phyloP scores from a whole-genome alignment of 2,113 vertebrate genomes.

The Equus quagga region DNA sequence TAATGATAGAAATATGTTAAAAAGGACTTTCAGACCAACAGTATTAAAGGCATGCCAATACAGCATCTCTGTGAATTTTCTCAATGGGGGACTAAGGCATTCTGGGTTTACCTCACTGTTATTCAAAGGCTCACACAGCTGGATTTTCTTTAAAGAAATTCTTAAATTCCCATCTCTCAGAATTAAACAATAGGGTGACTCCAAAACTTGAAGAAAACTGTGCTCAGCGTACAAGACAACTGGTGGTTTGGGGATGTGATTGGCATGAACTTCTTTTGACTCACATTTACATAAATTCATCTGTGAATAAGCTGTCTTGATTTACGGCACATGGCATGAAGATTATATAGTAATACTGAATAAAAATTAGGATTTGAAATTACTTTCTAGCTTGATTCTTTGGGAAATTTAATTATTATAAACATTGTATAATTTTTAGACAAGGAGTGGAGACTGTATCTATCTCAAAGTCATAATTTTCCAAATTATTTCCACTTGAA shows the following conservation, averaged over 20 bases:
- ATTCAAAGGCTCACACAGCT: background rate
- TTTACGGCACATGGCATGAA: background rate
- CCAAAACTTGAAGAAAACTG: background rate
- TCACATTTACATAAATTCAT: slow-evolving; percentile 43
- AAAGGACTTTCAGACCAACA: background rate
- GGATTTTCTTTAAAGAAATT: slow-evolving; percentile 19
- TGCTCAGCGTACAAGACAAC: background rate
- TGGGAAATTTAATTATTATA: background rate
- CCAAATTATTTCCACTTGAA: background rate
- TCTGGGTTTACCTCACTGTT: background rate
- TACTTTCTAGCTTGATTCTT: background rate
- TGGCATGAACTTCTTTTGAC: background rate
- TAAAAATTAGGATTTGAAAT: slow-evolving; percentile 30
- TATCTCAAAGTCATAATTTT: background rate
- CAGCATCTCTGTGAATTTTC: background rate
- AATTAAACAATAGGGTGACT: slow-evolving; percentile 45
- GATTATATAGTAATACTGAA: background rate
- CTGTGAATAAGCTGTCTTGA: slow-evolving; percentile 13
- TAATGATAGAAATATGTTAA: background rate
- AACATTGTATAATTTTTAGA: background rate
- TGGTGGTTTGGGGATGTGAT: background rate
- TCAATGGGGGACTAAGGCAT: background rate
- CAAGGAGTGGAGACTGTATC: background rate
- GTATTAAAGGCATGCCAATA: background rate
- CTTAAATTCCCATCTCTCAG: background rate